phyloP scores from a whole-genome alignment of 2,113 vertebrate genomes.

The Leuciscus idus region DNA sequence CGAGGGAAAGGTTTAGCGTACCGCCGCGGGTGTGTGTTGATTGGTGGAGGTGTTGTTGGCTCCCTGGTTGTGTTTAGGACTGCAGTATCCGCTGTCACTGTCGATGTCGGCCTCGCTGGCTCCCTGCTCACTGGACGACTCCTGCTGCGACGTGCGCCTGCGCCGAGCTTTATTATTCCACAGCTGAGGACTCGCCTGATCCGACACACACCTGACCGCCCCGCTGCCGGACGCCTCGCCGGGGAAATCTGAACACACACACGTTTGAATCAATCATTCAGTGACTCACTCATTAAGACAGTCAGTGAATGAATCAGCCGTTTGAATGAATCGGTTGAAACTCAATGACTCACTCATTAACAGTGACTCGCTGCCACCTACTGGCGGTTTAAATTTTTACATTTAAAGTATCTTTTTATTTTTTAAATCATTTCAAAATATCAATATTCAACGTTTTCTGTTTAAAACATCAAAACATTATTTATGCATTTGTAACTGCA shows the following conservation, averaged over 20 bases:
- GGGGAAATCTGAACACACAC: constrained; percentile 83
- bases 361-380: too few species aligned
- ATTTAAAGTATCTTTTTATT: too few species aligned
- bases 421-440: too few species aligned
- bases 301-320: too few species aligned
- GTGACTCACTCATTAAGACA: too few species aligned
- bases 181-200: constrained; percentile 78
- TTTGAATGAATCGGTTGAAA: too few species aligned
- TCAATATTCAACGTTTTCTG: too few species aligned
- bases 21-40: constrained; percentile 71
- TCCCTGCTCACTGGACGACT: constrained; percentile 89
- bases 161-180: constrained; percentile 89
- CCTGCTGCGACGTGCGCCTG: constrained; percentile 85
- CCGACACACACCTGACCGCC: constrained; percentile 81
- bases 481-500: too few species aligned
- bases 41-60: constrained; percentile 65
- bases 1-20: constrained; percentile 35
- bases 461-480: too few species aligned
- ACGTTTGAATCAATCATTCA: too few species aligned
- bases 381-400: too few species aligned
- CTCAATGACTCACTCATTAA: too few species aligned
- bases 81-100: constrained; percentile 97
- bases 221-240: constrained; percentile 78
- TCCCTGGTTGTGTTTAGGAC: constrained; percentile 92
- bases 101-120: constrained; percentile 95